Conservation (phyloP, 1,140 invertebrate species). For the Stegodyphus dumicola region DNA sequence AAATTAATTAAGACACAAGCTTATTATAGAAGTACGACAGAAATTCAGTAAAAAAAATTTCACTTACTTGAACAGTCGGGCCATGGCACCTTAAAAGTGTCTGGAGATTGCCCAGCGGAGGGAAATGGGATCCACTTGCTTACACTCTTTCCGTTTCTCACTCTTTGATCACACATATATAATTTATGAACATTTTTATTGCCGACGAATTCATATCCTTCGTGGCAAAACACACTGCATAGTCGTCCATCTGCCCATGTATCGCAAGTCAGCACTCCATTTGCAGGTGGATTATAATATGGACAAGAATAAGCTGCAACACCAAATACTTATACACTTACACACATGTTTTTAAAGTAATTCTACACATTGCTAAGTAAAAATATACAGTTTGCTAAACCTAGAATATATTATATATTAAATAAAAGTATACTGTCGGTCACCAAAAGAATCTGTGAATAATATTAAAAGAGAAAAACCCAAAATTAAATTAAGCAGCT, state of each 20-base stretch:
- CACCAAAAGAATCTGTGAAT: too few relatives aligned
- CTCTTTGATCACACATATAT: not conserved
- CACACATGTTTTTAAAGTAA: too few relatives aligned
- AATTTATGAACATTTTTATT: not conserved
- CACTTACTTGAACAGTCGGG: constrained; percentile 62
- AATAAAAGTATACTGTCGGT: too few relatives aligned
- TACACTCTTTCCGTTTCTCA: not conserved
- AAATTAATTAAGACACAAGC: too few relatives aligned
- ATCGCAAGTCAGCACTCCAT: constrained; percentile 49
- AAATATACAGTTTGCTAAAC: too few relatives aligned
- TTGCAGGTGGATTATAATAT: constrained; percentile 15
- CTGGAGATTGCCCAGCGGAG: not conserved
- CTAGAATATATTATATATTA: too few relatives aligned
- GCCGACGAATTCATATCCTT: constrained; percentile 81
- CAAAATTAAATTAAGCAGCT: too few relatives aligned
- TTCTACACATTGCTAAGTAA: too few relatives aligned
- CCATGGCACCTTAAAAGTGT: constrained; percentile 32
- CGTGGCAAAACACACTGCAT: constrained; percentile 94
- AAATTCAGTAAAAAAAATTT: not conserved
- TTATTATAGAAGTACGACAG: not conserved
- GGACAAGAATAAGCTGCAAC: constrained; percentile 81
- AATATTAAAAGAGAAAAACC: too few relatives aligned
- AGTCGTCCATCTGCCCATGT: constrained; percentile 68
- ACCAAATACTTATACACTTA: too few relatives aligned
- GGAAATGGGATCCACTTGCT: constrained; percentile 22